A percentile compares a stretch with the other conserved stretches of the same genome.
phyloP scores from a whole-genome alignment of 1,140 invertebrate species.

The Tetramorium parvispinum region DNA sequence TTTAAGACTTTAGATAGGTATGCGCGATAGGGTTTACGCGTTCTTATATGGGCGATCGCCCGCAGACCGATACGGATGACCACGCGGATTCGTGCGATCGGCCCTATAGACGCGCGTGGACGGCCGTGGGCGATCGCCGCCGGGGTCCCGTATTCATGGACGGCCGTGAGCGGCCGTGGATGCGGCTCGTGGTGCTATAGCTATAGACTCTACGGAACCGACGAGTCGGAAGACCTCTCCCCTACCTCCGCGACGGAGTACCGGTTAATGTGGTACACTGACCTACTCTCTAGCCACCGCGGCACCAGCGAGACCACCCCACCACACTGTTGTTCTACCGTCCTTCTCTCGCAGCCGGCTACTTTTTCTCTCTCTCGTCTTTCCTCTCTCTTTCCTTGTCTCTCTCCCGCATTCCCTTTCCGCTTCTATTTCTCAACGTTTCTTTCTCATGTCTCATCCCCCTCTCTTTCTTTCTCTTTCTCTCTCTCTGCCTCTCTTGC shows the following conservation, averaged over 20 bases:
- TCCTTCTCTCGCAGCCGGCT: conserved; percentile 70
- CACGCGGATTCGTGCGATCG: not conserved
- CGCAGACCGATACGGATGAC: not conserved
- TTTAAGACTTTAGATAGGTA: not conserved
- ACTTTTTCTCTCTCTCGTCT: conserved; percentile 49
- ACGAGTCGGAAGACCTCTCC: conserved; percentile 81
- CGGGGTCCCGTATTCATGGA: conserved; percentile 58
- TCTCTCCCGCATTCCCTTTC: conserved; percentile 68
- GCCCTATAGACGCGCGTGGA: not conserved
- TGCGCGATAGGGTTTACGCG: not conserved
- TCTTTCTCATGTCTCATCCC: conserved; percentile 2
- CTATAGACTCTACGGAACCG: conserved; percentile 83
- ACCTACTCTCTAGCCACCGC: conserved; percentile 83
- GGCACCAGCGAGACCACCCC: conserved; percentile 65
- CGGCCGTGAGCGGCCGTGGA: conserved; percentile 68
- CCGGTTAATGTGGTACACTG: conserved; percentile 86
- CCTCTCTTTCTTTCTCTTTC: conserved; percentile 12
- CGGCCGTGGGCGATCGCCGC: not conserved
- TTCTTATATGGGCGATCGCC: not conserved
- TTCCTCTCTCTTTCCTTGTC: conserved; percentile 19
- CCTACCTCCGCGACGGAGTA: conserved; percentile 67
- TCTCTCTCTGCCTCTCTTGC: conserved; percentile 15
- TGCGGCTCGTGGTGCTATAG: conserved; percentile 59
- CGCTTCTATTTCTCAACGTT: conserved; percentile 60
- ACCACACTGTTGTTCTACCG: conserved; percentile 74